Evolutionary conservation across 1,140 invertebrate genomes (phyloP), one percentile per base, ranked within the genome.

Genomic region (Mesaphorura yosii): DNA sequence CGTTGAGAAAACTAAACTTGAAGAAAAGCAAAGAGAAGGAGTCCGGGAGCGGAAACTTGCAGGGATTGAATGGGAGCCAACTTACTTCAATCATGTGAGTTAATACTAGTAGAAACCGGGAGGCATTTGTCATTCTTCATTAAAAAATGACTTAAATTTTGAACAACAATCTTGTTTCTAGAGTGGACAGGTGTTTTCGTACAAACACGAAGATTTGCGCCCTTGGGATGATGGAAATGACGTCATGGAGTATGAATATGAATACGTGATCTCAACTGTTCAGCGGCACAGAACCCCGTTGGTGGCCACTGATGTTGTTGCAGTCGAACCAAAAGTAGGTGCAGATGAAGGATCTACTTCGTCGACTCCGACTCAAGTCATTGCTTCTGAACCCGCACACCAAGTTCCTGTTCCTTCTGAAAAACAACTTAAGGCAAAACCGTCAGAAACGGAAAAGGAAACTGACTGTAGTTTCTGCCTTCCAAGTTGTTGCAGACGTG

Each of bases 191-290:
- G n/a, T 34, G 10, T 10, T n/a, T 34, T 34, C 31, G 2, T 90
- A 90, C 66, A 82, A 81, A 59, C 76, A 83, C 66, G 77, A 79
- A 1, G 81, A 83, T 63, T 68, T 80, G 31, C 70, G 85, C 40
- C 85, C 85, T 0, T 89, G 86, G 86, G 84, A 89, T 72, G 76
- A 79, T 1, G 73, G 81, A 51, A 88, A 87, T 64, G 86, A 89
- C 70, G 69, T 88, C 3, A 75, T 81, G 37, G 85, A 88, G 67
- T 90, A 82, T 64, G 86, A 90, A 66, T 70, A 75, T 22, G 39
- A 57, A 10, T 66, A 53, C 54, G 63, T 70, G 12, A 72, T 77
- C 20, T 65, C 68, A 44, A 75, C 74, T 2, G 69, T 72, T 57
- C 73, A 72, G 6, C 64, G 66, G 25, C 73, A 74, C 53, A 67